Conservation (phyloP, 2,888 invertebrate genomes). For the Lasioglossum vierecki region DNA sequence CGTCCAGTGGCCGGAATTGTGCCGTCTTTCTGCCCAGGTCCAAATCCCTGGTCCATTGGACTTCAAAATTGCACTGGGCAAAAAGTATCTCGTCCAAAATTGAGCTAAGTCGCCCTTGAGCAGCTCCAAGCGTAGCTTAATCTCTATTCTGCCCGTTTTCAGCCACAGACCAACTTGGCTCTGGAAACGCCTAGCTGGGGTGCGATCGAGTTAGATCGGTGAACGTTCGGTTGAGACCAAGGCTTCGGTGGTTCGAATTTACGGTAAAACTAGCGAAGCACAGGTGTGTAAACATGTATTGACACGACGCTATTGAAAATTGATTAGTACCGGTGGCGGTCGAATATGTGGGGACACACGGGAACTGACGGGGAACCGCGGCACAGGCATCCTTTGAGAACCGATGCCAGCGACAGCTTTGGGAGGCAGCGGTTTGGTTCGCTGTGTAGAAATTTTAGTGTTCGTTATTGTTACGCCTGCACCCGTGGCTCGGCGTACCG, state of each 20-base stretch:
- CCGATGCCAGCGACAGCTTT: background rate
- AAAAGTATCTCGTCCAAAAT: no score
- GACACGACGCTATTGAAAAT: conserved; percentile 67
- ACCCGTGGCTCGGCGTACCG: background rate
- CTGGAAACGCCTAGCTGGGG: background rate
- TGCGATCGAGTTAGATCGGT: background rate
- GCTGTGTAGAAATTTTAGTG: background rate
- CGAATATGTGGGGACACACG: conserved; percentile 32
- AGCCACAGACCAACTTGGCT: no score
- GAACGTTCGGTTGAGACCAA: background rate
- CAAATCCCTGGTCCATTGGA: no score
- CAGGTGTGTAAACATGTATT: conserved; percentile 45
- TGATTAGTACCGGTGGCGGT: conserved; percentile 54
- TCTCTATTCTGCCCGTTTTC: no score
- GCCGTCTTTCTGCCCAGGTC: no score
- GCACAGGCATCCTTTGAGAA: conserved; percentile 54
- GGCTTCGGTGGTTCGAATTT: conserved; percentile 54
- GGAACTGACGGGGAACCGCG: conserved; percentile 51
- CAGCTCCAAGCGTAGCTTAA: no score
- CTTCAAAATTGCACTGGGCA: no score
- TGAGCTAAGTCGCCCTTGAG: no score
- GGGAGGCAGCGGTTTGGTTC: background rate
- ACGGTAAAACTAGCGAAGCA: conserved; percentile 61
- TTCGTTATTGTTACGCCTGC: conserved; percentile 1
- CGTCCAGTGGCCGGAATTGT: no score